Evolutionary conservation across 2,113 vertebrate species (phyloP).

Genomic region (Apodemus speciosus): DNA sequence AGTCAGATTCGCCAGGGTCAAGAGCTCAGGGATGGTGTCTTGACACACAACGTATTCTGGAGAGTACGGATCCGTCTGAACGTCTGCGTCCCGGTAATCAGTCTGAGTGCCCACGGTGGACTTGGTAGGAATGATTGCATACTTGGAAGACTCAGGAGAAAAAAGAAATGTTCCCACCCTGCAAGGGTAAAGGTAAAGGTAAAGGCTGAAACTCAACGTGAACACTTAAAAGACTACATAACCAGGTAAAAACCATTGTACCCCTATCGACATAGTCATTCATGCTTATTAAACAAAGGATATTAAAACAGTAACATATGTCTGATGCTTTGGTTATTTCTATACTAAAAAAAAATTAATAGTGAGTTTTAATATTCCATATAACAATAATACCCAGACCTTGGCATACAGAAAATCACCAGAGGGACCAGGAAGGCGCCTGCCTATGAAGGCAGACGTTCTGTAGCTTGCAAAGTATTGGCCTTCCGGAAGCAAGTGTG

Average conservation of each 20-base stretch:
- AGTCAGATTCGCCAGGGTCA: constrained; percentile 90
- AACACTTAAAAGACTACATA: constrained; percentile 44
- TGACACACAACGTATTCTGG: constrained; percentile 88
- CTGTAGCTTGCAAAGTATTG: constrained; percentile 24
- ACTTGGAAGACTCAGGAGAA: constrained; percentile 20
- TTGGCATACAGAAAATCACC: neutral
- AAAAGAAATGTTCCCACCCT: constrained; percentile 64
- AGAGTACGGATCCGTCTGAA: constrained; percentile 95
- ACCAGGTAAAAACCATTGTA: neutral
- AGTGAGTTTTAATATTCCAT: neutral
- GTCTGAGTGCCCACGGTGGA: constrained; percentile 91
- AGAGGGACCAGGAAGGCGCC: neutral
- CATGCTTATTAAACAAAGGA: neutral
- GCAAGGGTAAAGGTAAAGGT: constrained; percentile 66
- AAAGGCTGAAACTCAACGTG: constrained; percentile 23
- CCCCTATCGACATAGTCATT: neutral
- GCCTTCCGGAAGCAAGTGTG: constrained; percentile 33
- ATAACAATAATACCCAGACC: neutral
- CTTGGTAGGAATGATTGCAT: constrained; percentile 63
- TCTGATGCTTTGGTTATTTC: constrained; percentile 12
- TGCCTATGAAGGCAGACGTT: neutral
- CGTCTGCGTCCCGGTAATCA: constrained; percentile 94
- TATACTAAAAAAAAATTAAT: neutral
- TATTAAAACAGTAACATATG: neutral
- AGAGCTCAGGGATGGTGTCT: constrained; percentile 90